Percentiles rank a stretch among this genome's conserved stretches.
Conservation (phyloP, 2,113 vertebrate genomes). For the Hystrix cristata region DNA sequence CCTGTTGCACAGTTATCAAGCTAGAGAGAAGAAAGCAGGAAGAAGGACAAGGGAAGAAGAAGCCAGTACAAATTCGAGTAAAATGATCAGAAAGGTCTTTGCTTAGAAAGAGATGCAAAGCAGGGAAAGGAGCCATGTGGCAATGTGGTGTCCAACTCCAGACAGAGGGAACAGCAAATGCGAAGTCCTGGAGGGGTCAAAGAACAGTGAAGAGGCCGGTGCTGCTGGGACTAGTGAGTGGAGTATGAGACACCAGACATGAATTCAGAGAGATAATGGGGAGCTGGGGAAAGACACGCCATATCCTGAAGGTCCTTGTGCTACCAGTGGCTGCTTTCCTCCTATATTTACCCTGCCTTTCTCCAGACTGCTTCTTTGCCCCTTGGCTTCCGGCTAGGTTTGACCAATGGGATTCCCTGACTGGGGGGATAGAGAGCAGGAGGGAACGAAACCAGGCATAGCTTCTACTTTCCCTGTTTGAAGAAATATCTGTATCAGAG, state of each 20-base stretch:
- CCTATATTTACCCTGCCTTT: background rate
- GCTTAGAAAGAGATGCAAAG: background rate
- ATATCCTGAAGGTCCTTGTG: background rate
- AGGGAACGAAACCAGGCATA: background rate
- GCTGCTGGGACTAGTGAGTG: background rate
- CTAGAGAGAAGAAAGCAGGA: conserved; percentile 1
- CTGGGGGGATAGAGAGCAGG: background rate
- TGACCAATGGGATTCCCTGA: background rate
- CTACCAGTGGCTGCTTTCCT: background rate
- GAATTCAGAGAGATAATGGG: background rate
- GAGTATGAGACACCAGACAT: background rate
- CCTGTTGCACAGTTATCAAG: background rate
- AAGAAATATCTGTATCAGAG: background rate
- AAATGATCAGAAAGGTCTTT: background rate
- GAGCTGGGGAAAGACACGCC: too few relatives aligned
- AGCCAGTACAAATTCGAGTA: background rate
- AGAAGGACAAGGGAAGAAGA: background rate
- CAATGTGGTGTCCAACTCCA: background rate
- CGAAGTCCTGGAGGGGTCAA: background rate
- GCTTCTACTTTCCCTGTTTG: background rate
- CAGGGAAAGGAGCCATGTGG: background rate
- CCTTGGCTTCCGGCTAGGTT: conserved; percentile 11
- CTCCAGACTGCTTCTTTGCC: background rate
- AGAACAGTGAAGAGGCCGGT: background rate
- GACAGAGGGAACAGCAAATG: background rate